These are phyloP conservation scores for Chironomus riparius DNA, from an alignment of 2,888 invertebrate genomes.

Conservation along the genomic window DNA sequence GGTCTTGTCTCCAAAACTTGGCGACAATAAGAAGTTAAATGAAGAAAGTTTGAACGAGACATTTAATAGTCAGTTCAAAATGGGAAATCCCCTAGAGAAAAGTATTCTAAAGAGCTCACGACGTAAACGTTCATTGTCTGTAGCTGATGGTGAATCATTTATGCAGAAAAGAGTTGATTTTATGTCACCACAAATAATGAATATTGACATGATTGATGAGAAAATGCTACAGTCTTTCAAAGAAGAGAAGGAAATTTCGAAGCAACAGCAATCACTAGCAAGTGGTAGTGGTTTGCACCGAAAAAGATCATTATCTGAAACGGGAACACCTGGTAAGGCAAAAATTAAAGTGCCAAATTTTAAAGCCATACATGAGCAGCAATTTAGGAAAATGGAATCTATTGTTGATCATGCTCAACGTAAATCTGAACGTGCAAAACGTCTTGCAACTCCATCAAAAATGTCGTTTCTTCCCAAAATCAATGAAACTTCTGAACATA, in stretches of 20 bases:
- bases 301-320: constrained; percentile 36
- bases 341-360: constrained; percentile 49
- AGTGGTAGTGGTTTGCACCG: constrained; percentile 31
- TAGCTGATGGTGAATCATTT: constrained; percentile 33
- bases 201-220: constrained; percentile 1
- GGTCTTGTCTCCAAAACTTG: background rate
- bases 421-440: constrained; percentile 37
- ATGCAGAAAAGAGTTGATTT: background rate
- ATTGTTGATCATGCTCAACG: constrained; percentile 50
- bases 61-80: background rate
- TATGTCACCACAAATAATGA: constrained; percentile 3
- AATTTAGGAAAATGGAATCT: constrained; percentile 60
- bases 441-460: constrained; percentile 37
- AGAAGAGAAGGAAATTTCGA: constrained; percentile 13
- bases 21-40: background rate
- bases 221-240: constrained; percentile 11
- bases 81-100: background rate
- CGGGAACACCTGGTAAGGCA: constrained; percentile 32
- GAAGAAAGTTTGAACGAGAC: background rate
- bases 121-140: constrained; percentile 37
- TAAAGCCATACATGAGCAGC: constrained; percentile 54
- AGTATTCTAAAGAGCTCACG: constrained; percentile 29
- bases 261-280: background rate
- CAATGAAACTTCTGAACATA: background rate
- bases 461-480: background rate